Conservation (phyloP, 2,888 invertebrate genomes). For the Drosophila emarginata region DNA sequence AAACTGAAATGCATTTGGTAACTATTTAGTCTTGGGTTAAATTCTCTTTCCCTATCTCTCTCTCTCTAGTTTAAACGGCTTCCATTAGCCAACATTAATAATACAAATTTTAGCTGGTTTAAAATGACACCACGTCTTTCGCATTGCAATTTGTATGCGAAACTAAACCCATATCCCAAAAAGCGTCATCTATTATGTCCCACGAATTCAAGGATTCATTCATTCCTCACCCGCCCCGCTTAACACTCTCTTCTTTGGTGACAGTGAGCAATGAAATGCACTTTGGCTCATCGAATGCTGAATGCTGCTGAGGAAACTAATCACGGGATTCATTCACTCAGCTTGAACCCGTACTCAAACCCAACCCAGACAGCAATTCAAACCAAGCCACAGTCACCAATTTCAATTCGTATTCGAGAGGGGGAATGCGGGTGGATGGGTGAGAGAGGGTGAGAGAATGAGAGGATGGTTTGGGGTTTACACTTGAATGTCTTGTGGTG, state of each 20-base stretch:
- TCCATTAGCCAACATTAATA: constrained; percentile 42
- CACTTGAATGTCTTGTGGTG: constrained; percentile 73
- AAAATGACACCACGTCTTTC: constrained; percentile 32
- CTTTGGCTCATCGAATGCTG: constrained; percentile 48
- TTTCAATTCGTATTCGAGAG: constrained; percentile 58
- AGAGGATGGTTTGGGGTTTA: constrained; percentile 1
- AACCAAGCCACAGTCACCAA: constrained; percentile 31
- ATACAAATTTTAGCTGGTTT: constrained; percentile 36
- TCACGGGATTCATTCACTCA: constrained; percentile 57
- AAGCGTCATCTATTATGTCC: constrained; percentile 57
- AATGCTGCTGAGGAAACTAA: constrained; percentile 56
- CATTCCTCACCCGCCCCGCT: not conserved
- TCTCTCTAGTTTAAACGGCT: not conserved
- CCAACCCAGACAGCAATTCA: constrained; percentile 11
- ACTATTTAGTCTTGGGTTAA: not conserved
- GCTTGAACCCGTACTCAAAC: constrained; percentile 21
- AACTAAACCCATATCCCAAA: constrained; percentile 43
- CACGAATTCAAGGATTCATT: constrained; percentile 28
- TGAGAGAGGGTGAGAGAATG: not conserved
- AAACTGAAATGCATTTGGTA: not conserved
- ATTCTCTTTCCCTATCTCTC: not conserved
- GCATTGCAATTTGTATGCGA: constrained; percentile 55
- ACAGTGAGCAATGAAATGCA: constrained; percentile 75
- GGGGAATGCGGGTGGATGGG: not conserved
- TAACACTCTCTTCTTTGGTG: constrained; percentile 30